These are phyloP conservation scores for Coccyzus lansbergi DNA, from an alignment of 2,797 vertebrate genomes.

Conservation along the genomic window DNA sequence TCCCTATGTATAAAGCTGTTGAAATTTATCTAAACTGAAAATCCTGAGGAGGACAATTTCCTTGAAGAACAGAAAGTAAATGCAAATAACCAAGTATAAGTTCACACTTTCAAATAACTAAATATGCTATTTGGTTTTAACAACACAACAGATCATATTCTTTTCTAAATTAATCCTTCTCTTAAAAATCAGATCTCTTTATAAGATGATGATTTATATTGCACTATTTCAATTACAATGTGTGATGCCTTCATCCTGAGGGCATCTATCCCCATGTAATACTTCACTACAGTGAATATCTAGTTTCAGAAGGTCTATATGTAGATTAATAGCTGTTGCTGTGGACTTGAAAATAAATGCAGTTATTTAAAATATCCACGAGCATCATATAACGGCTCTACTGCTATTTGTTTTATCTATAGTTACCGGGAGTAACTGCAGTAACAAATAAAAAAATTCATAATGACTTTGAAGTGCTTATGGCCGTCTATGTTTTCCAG, in stretches of 20 bases:
- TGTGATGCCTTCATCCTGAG: not conserved
- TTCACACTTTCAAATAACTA: not conserved
- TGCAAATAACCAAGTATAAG: not conserved
- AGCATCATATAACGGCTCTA: not conserved
- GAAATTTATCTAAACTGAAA: not conserved
- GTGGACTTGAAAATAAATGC: not conserved
- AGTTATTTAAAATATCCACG: not conserved
- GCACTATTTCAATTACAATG: not conserved
- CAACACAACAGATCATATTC: not conserved
- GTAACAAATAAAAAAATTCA: not conserved
- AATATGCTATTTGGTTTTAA: constrained; percentile 41
- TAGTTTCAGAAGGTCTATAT: not conserved
- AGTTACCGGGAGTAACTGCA: not conserved
- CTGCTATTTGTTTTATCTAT: not conserved
- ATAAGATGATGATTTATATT: not conserved
- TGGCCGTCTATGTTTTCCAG: not conserved
- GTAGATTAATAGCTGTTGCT: not conserved
- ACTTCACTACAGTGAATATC: not conserved
- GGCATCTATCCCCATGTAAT: not conserved
- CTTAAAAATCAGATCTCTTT: not conserved
- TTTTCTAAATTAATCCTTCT: constrained; percentile 7
- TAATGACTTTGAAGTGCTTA: not conserved
- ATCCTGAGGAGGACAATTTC: not conserved
- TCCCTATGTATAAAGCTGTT: not conserved
- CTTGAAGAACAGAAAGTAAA: not conserved